Evolutionary conservation across 37 sponge, comb jelly and placozoan genomes (phyloP).

Genomic region (Cladorhizidae sp.): DNA sequence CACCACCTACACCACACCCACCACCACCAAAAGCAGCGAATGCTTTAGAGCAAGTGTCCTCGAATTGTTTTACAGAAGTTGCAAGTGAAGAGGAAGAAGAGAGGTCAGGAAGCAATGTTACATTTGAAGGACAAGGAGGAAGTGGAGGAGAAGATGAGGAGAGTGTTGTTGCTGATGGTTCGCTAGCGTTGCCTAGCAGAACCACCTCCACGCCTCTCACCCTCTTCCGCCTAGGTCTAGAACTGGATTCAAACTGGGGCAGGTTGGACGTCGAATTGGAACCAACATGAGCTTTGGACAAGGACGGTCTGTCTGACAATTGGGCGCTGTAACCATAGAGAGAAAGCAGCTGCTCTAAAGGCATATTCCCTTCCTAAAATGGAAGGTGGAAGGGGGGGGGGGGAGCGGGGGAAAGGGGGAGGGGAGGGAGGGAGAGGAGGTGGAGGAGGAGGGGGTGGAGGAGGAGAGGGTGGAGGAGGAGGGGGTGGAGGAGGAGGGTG

Average conservation of each 20-base stretch:
- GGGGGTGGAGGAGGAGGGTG: too few relatives aligned
- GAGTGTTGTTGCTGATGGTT: too few relatives aligned
- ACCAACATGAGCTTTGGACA: background rate
- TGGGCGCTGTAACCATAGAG: conserved; percentile 52
- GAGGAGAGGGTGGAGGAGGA: background rate
- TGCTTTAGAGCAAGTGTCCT: too few relatives aligned
- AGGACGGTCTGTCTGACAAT: background rate
- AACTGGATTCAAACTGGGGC: background rate
- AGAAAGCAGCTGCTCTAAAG: conserved; percentile 66
- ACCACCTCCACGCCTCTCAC: background rate
- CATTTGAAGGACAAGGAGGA: too few relatives aligned
- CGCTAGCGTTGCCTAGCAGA: too few relatives aligned
- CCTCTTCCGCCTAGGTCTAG: background rate
- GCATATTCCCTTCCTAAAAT: conserved; percentile 58
- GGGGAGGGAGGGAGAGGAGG: background rate
- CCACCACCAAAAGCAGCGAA: too few relatives aligned
- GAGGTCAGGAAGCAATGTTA: too few relatives aligned
- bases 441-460: background rate
- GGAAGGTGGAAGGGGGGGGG: background rate
- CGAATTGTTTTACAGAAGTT: too few relatives aligned
- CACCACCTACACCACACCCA: too few relatives aligned
- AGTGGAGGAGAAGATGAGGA: too few relatives aligned
- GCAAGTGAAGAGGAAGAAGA: too few relatives aligned
- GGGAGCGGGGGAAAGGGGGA: background rate
- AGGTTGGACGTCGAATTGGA: background rate